These are phyloP conservation scores for Thaumetopoea pityocampa DNA, from an alignment of 1,140 invertebrate species.

Conservation along the genomic window DNA sequence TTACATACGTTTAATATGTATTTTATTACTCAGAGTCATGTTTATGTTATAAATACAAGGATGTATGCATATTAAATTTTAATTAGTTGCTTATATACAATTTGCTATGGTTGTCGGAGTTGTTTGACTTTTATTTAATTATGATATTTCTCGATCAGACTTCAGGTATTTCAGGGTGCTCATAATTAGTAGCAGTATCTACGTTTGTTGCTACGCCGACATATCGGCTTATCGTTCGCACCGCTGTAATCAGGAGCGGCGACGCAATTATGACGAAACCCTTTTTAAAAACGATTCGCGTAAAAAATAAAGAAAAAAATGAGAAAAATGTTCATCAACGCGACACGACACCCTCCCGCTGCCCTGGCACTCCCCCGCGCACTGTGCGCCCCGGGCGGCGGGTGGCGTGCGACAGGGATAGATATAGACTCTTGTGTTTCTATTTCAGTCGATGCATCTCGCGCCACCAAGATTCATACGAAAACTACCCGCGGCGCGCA, in stretches of 20 bases:
- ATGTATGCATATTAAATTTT: constrained; percentile 12
- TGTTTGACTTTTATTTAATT: constrained; percentile 3
- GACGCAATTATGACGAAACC: constrained; percentile 74
- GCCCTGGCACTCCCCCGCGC: constrained; percentile 27
- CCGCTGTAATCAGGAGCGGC: constrained; percentile 61
- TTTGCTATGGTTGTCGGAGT: no score
- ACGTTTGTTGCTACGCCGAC: constrained; percentile 23
- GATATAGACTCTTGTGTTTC: constrained; percentile 31
- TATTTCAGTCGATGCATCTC: constrained; percentile 55
- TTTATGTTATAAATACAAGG: no score
- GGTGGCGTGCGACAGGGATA: constrained; percentile 49
- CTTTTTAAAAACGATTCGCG: constrained; percentile 73
- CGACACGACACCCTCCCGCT: constrained; percentile 57
- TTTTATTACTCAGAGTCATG: no score
- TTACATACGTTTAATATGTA: no score
- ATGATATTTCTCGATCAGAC: no score
- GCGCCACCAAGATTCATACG: constrained; percentile 67
- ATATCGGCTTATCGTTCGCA: constrained; percentile 49
- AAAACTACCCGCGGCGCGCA: constrained; percentile 73
- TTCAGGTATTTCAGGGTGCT: not conserved
- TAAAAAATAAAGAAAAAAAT: constrained; percentile 73
- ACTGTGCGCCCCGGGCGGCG: constrained; percentile 53
- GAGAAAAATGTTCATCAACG: constrained; percentile 75
- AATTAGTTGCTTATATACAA: no score
- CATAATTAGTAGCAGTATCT: constrained; percentile 11